Evolutionary conservation across 2,797 vertebrate genomes (phyloP), one percentile per base, ranked within the genome.

Genomic region (Streptopelia turtur): DNA sequence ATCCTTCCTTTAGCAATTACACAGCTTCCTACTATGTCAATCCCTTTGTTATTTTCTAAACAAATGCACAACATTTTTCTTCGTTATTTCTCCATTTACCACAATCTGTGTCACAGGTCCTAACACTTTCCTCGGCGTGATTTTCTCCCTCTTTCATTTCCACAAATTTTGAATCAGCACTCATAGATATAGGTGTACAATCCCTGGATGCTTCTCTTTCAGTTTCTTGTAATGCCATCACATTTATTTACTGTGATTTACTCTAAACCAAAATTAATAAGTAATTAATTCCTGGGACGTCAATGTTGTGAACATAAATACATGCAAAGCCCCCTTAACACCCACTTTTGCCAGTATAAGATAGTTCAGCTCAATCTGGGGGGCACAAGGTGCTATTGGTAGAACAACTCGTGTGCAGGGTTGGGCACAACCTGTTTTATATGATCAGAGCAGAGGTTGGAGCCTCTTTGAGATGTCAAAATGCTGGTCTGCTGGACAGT

Each of bases 11-110:
- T n/a, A 83, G 45, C 39, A 90, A 92, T 85, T 91, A 80, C 45
- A 53, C 66, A 70, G 45, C 27, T 88, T 89, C 60, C 74, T 53
- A 82, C 77, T 50, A 45, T 21, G 37, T 66, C 70, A 90, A 74
- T 52, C 43, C 13, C 21, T 93, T 93, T 80, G 39, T n/a, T 82
- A 80, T 64, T 91, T 93, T 80, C 88, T 65, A 93, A 96, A 71
- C 30, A 94, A 95, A 83, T 37, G 37, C 50, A 75, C 22, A n/a
- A 33, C 45, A 49, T 43, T 83, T 83, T 87, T 87, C 85, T 89
- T 74, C 56, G 47, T 90, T 83, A 90, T 87, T 90, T 89, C 37
- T 84, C 63, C 68, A 53, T 89, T 83, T 83, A 57, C 41, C 50
- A 57, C 83, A 83, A 94, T 43, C 60, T 89, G 75, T 65, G 59